Conservation (phyloP, 1,140 invertebrate species). For the Cherax destructor region DNA sequence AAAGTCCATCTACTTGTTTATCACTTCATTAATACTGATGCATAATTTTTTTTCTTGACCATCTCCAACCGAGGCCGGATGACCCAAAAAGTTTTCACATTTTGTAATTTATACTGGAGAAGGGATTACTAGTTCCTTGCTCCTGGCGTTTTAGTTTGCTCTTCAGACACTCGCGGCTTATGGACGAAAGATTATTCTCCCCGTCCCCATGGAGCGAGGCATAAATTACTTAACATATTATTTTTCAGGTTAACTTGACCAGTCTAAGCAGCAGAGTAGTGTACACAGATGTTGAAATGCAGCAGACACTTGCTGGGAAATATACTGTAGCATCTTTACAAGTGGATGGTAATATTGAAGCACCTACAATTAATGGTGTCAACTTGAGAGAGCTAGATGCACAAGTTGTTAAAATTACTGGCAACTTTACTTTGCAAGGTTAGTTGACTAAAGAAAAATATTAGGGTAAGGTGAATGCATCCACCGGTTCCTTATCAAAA, state of each 20-base stretch:
- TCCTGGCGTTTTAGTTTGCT: not conserved
- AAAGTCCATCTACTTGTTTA: too few relatives aligned
- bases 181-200: not conserved
- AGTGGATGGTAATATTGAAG: slow-evolving; percentile 35
- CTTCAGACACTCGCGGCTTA: not conserved
- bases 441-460: not conserved
- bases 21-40: too few relatives aligned
- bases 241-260: not conserved
- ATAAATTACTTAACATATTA: not conserved
- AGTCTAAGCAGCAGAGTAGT: not conserved
- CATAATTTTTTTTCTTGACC: not conserved
- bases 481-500: too few relatives aligned
- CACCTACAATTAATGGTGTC: not conserved
- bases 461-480: too few relatives aligned
- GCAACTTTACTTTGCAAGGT: slow-evolving; percentile 25
- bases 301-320: not conserved
- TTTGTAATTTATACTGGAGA: too few relatives aligned
- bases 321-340: not conserved
- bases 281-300: slow-evolving; percentile 9
- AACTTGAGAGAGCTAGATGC: slow-evolving; percentile 27
- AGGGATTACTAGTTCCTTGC: too few relatives aligned
- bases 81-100: too few relatives aligned
- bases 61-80: not conserved
- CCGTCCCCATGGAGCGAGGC: not conserved
- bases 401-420: slow-evolving; percentile 7